Evolutionary conservation across 2,797 vertebrate genomes (phyloP), one percentile per base, ranked within the genome.

Genomic region (Pogoniulus pusillus): DNA sequence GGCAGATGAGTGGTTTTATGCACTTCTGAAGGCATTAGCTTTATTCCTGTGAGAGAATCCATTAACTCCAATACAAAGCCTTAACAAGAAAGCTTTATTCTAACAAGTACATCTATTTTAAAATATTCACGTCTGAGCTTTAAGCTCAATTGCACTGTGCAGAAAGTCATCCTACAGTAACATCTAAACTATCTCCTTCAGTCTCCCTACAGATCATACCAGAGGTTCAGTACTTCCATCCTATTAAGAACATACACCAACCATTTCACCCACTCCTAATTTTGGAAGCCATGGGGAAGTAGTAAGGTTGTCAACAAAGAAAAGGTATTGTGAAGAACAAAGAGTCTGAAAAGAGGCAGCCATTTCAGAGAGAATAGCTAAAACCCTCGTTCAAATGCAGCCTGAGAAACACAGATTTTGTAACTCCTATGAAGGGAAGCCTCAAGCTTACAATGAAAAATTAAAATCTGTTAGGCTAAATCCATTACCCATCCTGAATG

Each of bases 361-460:
- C 53, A n/a, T 47, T 93, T 85, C 37, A 77, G 70, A 85, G 9
- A 34, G 22, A 86, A 71, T 12, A 60, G 64, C 14, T 81, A 78
- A 41, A 85, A 70, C 10, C 27, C 22, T 80, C n/a, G 18, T n/a
- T 39, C 75, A 93, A 93, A 85, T 35, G 12, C 41, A 95, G 51
- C 53, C 43, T n/a, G 24, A 81, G 64, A 87, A 78, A 87, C 23
- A 63, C 4, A 8, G 45, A 77, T 32, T 75, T 81, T 43, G 14
- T 49, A 85, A 57, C n/a, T 77, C 62, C 43, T 66, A 53, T 43
- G 47, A 77, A 72, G 70, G 82, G 16, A 27, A 1, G 41, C 39
- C 73, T 91, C 35, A 68, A 93, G 58, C 47, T 93, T 24, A 82
- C 62, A 74, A 80, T 70, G 76, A 82, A 90, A 91, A 80, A 94